phyloP scores from a whole-genome alignment of 2,113 vertebrate species.

The Phalacrocorax carbo region DNA sequence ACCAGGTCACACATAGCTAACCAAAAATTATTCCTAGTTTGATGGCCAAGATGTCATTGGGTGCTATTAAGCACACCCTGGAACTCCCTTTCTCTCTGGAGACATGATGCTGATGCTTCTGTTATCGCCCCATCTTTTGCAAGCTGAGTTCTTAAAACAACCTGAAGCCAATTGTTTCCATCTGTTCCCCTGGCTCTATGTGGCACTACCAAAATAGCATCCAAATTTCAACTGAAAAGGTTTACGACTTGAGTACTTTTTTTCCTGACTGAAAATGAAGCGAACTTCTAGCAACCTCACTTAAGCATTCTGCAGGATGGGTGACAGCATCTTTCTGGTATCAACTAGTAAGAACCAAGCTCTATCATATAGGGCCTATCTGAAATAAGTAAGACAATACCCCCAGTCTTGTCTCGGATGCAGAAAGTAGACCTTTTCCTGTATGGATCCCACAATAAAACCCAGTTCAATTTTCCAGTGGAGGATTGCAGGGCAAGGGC shows the following conservation, averaged over 20 bases:
- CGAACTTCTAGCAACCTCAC: neutral
- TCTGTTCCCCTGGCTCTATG: neutral
- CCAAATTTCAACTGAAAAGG: neutral
- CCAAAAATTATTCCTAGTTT: neutral
- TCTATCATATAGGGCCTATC: neutral
- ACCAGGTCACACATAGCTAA: neutral
- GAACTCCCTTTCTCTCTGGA: neutral
- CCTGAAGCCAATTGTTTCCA: neutral
- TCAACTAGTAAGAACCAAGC: neutral
- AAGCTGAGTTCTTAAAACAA: neutral
- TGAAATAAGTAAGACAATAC: neutral
- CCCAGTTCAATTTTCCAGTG: neutral
- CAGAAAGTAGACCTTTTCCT: neutral
- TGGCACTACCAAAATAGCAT: neutral
- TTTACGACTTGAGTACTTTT: neutral
- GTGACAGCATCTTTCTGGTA: neutral
- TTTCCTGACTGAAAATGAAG: neutral
- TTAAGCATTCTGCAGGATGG: neutral
- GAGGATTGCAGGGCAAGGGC: neutral
- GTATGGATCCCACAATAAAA: neutral
- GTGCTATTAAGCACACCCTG: neutral
- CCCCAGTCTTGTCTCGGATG: neutral
- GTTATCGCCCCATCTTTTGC: accelerated
- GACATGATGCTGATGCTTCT: neutral
- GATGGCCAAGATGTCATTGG: neutral